Base-by-base conservation (phyloP, 2,113 vertebrate genomes). In the Dryoscopus gambensis region DNA sequence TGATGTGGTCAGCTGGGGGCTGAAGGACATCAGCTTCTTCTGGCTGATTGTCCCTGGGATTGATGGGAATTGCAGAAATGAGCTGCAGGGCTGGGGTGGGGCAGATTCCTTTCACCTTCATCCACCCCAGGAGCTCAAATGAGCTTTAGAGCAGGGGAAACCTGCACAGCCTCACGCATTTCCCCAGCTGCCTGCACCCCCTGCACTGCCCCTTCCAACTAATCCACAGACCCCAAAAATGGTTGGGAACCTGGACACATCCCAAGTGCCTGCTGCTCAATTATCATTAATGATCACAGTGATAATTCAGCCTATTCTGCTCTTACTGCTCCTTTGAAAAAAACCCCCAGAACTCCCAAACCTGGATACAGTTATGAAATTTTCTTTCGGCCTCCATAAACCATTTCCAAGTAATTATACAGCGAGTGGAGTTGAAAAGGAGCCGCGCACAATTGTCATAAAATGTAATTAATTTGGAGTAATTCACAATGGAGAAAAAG, bases 381-480 rank as follows among this genome's bases (percentile, higher is more conserved):
- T 91, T 96, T 71, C 68, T 87, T 84, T 67, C 4, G 64, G 46
- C 62, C 68, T 70, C 69, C 9, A 4, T 35, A 80, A 97, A 89
- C 53, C 76, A 75, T 83, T 92, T 70, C 90, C 84, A 90, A 91
- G 90, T 93, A 87, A 97, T 96, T 97, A 93, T 71, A 30, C 52
- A 28, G 82, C 59, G 33, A 92, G 70, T 4, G 28, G 93, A 93
- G 83, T 69, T 68, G 90, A 94, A 96, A 95, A 89, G 91, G 78
- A 94, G 86, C 87, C 27, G 30, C 2, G 0, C 39, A 20, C 91
- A 91, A 95, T 96, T 93, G 95, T 95, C 94, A 96, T 89, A 91
- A 87, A 96, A 94, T 81, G 86, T 97, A 96, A 97, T 97, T 97
- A 97, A 97, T 97, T 94, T 88, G 56, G 95, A 96, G 90, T 91